A percentile compares a stretch with the other conserved stretches of the same genome.
phyloP scores from a whole-genome alignment of 2,113 vertebrate genomes.

The Urocynchramus pylzowi region DNA sequence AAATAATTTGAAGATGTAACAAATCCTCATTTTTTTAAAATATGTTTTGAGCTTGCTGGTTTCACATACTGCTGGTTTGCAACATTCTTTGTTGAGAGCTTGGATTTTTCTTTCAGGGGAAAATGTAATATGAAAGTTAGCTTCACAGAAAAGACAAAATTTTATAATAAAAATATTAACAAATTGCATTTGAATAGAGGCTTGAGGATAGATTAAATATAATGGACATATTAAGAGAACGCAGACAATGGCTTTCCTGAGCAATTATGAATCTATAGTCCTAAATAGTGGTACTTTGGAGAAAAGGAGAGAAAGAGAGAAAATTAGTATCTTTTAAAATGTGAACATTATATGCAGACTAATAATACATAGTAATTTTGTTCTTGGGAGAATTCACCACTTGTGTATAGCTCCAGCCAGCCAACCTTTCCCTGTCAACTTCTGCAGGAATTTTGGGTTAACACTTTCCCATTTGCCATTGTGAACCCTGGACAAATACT shows the following conservation, averaged over 20 bases:
- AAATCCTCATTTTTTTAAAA: background rate
- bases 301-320: slow-evolving; percentile 30
- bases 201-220: slow-evolving; percentile 21
- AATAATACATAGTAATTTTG: background rate
- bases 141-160: background rate
- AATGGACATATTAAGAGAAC: slow-evolving; percentile 25
- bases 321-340: slow-evolving; percentile 42
- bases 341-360: background rate
- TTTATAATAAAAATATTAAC: slow-evolving; percentile 32
- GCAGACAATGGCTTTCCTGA: background rate
- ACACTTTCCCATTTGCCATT: background rate
- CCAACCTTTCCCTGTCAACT: background rate
- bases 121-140: slow-evolving; percentile 1
- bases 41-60: background rate
- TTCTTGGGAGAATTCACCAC: slow-evolving; percentile 15
- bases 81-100: background rate
- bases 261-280: slow-evolving; percentile 28
- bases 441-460: slow-evolving; percentile 34
- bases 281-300: slow-evolving; percentile 40
- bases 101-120: background rate
- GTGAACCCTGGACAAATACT: slow-evolving; percentile 26
- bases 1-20: background rate
- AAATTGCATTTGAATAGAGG: slow-evolving; percentile 8
- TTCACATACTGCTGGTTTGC: background rate
- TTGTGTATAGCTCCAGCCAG: background rate